A percentile compares a stretch with the other conserved stretches of the same genome.
Conservation (phyloP, 1,140 invertebrate species). For the Drosophila pallidifrons region DNA sequence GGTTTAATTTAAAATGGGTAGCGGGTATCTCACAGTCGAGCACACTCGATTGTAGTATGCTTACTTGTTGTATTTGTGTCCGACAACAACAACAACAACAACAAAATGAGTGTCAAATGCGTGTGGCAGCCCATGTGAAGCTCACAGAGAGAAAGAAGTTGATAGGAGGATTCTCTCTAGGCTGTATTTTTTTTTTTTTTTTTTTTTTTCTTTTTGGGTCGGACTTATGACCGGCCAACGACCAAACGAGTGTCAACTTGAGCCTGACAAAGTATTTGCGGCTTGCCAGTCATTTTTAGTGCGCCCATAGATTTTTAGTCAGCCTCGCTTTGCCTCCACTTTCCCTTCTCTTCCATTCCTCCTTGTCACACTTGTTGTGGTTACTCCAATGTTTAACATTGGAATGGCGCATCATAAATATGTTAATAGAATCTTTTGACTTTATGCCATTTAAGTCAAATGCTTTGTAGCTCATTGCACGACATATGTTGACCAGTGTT, state of each 20-base stretch:
- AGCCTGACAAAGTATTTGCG: conserved; percentile 82
- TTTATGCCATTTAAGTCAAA: conserved; percentile 18
- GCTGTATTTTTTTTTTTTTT: no score
- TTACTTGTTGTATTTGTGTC: conserved; percentile 9
- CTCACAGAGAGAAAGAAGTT: not conserved
- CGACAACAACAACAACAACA: not conserved
- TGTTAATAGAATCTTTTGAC: conserved; percentile 17
- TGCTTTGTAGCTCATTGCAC: conserved; percentile 1
- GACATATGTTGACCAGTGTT: not conserved
- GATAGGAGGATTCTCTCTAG: not conserved
- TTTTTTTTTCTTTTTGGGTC: not conserved
- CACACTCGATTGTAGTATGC: no score
- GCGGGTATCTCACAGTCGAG: no score
- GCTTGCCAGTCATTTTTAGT: conserved; percentile 81
- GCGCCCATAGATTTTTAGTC: conserved; percentile 54
- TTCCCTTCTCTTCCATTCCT: no score
- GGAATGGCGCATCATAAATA: conserved; percentile 17
- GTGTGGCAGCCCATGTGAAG: conserved; percentile 34
- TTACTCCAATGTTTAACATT: not conserved
- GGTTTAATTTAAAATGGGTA: no score
- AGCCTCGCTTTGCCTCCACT: not conserved
- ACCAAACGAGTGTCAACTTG: conserved; percentile 74
- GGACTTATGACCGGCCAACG: conserved; percentile 48
- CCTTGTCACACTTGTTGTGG: not conserved
- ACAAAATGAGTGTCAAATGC: conserved; percentile 72